Percentiles rank a stretch among this genome's conserved stretches.
phyloP scores from a whole-genome alignment of 2,797 vertebrate species.

The Cyprinodon diabolis region DNA sequence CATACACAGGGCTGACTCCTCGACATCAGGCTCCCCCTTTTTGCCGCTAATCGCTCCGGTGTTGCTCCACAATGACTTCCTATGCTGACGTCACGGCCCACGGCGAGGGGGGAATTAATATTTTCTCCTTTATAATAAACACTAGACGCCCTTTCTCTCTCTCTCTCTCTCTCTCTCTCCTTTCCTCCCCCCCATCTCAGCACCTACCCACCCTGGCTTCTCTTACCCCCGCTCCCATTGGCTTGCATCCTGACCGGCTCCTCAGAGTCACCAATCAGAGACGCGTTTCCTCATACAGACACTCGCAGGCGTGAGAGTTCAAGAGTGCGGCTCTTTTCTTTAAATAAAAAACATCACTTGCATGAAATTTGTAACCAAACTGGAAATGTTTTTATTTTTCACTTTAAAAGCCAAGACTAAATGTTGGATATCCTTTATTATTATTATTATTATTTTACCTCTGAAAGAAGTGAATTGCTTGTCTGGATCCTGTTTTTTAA shows the following conservation, averaged over 20 bases:
- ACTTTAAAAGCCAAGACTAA: slow-evolving; percentile 5
- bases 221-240: slow-evolving; percentile 79
- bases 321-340: slow-evolving; percentile 74
- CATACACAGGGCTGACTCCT: slow-evolving; percentile 85
- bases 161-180: slow-evolving; percentile 31
- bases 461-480: background rate
- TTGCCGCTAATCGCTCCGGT: slow-evolving; percentile 89
- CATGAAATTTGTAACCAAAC: slow-evolving; percentile 51
- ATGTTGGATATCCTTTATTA: background rate
- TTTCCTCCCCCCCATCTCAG: slow-evolving; percentile 29
- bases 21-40: slow-evolving; percentile 86
- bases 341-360: slow-evolving; percentile 25
- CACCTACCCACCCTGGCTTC: slow-evolving; percentile 17
- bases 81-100: slow-evolving; percentile 92
- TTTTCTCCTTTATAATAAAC: slow-evolving; percentile 87
- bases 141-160: slow-evolving; percentile 69
- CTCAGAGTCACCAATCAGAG: slow-evolving; percentile 84
- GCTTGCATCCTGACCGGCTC: slow-evolving; percentile 78
- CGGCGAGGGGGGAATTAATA: slow-evolving; percentile 79
- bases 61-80: slow-evolving; percentile 92
- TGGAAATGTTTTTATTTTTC: slow-evolving; percentile 32
- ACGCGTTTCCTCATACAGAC: slow-evolving; percentile 76
- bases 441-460: background rate
- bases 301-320: slow-evolving; percentile 68
- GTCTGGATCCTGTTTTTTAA: background rate